phyloP scores from a whole-genome alignment of 2,888 invertebrate genomes.

The Tenthredo distinguenda region DNA sequence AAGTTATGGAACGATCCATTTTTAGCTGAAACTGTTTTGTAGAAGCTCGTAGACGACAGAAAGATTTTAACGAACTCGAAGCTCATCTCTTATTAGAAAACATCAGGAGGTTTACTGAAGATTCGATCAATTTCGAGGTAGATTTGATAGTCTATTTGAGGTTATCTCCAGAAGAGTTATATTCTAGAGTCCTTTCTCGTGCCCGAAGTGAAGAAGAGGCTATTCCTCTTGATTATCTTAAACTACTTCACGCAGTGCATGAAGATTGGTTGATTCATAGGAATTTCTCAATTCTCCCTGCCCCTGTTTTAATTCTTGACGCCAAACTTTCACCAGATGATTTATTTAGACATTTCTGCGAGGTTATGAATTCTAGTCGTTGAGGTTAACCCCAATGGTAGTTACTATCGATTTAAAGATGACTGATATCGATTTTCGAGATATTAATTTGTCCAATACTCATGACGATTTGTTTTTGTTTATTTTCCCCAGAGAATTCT shows the following conservation, averaged over 20 bases:
- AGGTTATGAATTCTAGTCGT: not conserved
- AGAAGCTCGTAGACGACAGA: not conserved
- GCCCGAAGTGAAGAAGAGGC: not conserved
- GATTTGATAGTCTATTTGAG: constrained; percentile 17
- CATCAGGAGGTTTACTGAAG: not conserved
- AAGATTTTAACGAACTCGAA: not conserved
- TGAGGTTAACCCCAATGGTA: not conserved
- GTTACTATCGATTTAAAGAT: not conserved
- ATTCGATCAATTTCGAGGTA: not conserved
- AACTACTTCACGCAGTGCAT: not conserved
- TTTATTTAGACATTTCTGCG: not conserved
- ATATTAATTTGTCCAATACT: too few relatives aligned
- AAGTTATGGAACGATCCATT: not conserved
- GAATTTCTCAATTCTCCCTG: not conserved
- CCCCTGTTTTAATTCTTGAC: not conserved
- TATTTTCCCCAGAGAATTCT: too few relatives aligned
- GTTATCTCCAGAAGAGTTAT: not conserved
- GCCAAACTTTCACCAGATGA: not conserved
- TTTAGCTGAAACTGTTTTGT: not conserved
- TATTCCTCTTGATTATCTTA: not conserved
- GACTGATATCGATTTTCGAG: too few relatives aligned
- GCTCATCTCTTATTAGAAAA: not conserved
- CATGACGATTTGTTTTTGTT: too few relatives aligned
- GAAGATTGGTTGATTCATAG: not conserved
- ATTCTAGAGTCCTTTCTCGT: not conserved